phyloP scores from a whole-genome alignment of 1,140 invertebrate species.

The Ylistrum balloti region DNA sequence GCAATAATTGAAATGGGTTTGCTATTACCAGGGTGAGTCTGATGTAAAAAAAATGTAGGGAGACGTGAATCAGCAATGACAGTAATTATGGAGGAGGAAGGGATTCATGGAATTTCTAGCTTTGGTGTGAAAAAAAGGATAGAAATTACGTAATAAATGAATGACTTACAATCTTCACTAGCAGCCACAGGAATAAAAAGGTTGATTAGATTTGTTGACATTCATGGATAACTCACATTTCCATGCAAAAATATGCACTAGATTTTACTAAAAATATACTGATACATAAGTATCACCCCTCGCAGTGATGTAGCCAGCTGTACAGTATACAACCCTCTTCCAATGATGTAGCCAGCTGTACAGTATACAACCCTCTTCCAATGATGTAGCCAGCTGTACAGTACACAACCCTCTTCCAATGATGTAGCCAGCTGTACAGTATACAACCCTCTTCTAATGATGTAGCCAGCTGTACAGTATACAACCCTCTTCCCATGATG shows the following conservation, averaged over 20 bases:
- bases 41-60: neutral
- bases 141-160: slow-evolving; percentile 10
- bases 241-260: neutral
- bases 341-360: no score
- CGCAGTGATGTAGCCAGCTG: no score
- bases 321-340: no score
- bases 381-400: no score
- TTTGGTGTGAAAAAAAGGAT: neutral
- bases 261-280: no score
- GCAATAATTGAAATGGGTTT: slow-evolving; percentile 19
- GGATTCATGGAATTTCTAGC: neutral
- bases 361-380: no score
- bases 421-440: no score
- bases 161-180: neutral
- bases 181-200: neutral
- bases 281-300: no score
- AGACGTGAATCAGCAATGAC: neutral
- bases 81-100: neutral
- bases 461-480: no score
- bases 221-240: neutral
- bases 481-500: no score
- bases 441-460: no score
- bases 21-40: slow-evolving; percentile 11
- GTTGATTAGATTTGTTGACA: neutral
- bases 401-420: no score